Evolutionary conservation across 2,113 vertebrate genomes (phyloP).

Genomic region (Numida meleagris): DNA sequence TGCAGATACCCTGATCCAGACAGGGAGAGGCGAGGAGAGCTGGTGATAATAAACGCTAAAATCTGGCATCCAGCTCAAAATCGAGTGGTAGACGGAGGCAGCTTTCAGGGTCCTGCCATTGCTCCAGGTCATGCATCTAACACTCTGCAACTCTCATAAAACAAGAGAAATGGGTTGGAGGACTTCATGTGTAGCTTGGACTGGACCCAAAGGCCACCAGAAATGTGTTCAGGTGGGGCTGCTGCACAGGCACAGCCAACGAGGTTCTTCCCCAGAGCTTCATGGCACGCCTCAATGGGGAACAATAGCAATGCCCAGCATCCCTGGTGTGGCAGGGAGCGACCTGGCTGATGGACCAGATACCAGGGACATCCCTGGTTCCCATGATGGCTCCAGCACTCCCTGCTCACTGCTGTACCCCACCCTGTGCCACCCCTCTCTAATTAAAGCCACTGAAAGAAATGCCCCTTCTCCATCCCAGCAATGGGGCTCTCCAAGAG

Average conservation of each 20-base stretch:
- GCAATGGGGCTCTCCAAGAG: rapidly evolving
- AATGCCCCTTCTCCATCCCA: background rate
- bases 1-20: background rate
- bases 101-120: background rate
- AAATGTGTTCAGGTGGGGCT: background rate
- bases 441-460: background rate
- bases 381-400: background rate
- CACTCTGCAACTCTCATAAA: background rate
- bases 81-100: background rate
- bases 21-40: background rate
- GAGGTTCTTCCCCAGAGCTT: background rate
- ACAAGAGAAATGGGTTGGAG: background rate
- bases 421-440: rapidly evolving
- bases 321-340: background rate
- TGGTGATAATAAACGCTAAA: background rate
- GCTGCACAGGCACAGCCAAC: rapidly evolving
- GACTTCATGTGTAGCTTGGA: background rate
- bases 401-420: background rate
- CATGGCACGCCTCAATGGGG: rapidly evolving
- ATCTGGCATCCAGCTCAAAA: background rate
- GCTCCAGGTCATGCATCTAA: background rate
- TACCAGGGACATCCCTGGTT: background rate
- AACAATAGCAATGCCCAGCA: background rate
- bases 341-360: background rate
- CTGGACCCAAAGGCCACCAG: background rate